Base-by-base conservation (phyloP, 1,140 invertebrate genomes). In the Dreissena rostriformis region DNA sequence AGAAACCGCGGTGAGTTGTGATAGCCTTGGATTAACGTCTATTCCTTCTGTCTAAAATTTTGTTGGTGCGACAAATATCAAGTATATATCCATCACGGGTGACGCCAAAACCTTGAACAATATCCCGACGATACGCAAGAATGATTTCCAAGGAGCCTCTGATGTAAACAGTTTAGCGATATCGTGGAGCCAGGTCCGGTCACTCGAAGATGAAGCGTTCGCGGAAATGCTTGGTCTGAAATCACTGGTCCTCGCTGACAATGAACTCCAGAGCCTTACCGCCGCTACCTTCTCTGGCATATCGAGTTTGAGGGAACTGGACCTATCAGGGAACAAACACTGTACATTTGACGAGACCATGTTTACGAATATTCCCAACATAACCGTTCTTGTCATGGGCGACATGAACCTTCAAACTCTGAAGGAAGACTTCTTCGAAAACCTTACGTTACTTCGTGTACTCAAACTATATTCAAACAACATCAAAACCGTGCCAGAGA, bases 341-440 rank as follows among this genome's bases (percentile, higher is more conserved):
- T 84, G 82, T 63, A 26, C 68, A 71, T 51, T 84, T 53, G 82
- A 84, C 49, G 28, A 57, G 24, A 70, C 22, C 14, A 55, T 77
- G 26, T 84, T 84, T n/a, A 84, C 49, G 7, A 15, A 77, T 53
- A 49, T 84, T 15, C 17, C 52, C 26, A 39, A 29, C 17, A 17
- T 84, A 51, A 66, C 76, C 24, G 82, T 70, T 49, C 55, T 84
- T n/a, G 77, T 71, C 39, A 19, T 84, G 14, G 82, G 82, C n/a
- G 74, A 70, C 22, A 84, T 84, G 82, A 57, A 55, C 49, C 14
- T 84, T 70, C 22, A 61, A 49, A 71, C n/a, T 11, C 17, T 84
- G 61, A 57, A 77, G 24, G 71, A 68, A 53, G 53, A 77, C 29
- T 67, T 77, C 11, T 84, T 84, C 51, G 10, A 39, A 1, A 6